Evolutionary conservation across 1,140 invertebrate species (phyloP), one percentile per base, ranked within the genome.

Genomic region (Eumaeus atala): DNA sequence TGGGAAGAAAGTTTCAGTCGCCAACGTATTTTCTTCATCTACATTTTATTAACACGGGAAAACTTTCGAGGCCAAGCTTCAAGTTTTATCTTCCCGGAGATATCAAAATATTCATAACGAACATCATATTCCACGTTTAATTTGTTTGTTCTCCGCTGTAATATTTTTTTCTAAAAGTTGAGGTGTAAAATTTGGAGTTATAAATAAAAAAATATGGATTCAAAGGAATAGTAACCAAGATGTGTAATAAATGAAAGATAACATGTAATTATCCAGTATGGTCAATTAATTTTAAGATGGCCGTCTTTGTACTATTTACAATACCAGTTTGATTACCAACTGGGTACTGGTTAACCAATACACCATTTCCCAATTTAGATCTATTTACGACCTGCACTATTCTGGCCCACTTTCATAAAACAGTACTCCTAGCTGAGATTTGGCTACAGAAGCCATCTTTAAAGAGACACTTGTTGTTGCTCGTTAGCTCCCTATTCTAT

Each of bases 21-120:
- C 44, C 51, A 35, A 50, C 54, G 51, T 62, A 59, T 60, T 67
- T 59, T 56, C 64, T 64, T 61, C 64, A 64, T 66, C 67, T 69
- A 64, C 67, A 66, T 66, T 70, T 70, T 70, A 67, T 70, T 70
- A 70, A 62, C 62, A 58, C 48, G 40, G 58, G 48, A 69, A 52
- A 69, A 67, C 17, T 58, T 62, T 51, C 36, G 49, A 62, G 48
- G 54, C 18, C 34, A 10, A 8, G 12, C 33, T n/a, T n/a, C 34
- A 50, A 50, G 28, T 50, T 9, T 28, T 12, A 16, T 11, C 12
- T 42, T 42, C 40, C 21, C 21, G 2, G 6, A 28, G 21, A 28
- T 28, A 28, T 28, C 9, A 28, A 21, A 21, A 40, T 17, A 21
- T 51, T 34, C 28, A 35, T 50, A 33, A n/a, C 7, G 8, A 35